Percentiles rank a stretch among this genome's conserved stretches.
These are phyloP conservation scores for Sphaerophoria taeniata DNA, from an alignment of 2,888 invertebrate genomes.

Conservation along the genomic window DNA sequence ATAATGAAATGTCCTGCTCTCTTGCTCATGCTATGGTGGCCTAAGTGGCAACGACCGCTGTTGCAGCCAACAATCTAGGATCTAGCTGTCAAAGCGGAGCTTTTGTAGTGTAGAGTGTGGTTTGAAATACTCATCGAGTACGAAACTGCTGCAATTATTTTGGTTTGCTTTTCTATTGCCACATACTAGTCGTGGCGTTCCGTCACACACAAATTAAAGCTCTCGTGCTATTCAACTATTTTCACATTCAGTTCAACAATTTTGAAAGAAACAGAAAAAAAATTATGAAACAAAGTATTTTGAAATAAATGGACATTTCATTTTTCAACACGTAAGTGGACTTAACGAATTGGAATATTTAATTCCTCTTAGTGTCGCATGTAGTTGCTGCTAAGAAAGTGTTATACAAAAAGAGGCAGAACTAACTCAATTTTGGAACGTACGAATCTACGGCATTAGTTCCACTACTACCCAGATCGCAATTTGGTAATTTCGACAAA, in stretches of 20 bases:
- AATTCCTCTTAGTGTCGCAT: no score
- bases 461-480: no score
- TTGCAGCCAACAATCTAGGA: background rate
- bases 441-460: background rate
- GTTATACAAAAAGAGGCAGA: background rate
- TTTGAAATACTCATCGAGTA: background rate
- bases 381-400: no score
- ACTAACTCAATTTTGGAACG: background rate
- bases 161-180: background rate
- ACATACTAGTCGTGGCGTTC: background rate
- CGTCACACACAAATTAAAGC: conserved; percentile 23
- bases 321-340: background rate
- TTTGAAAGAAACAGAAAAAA: conserved; percentile 16
- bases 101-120: background rate
- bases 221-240: conserved; percentile 51
- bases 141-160: conserved; percentile 2
- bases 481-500: no score
- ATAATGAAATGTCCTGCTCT: no score
- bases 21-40: no score
- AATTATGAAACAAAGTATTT: background rate
- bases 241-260: conserved; percentile 18
- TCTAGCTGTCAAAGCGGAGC: no score
- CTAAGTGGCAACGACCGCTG: no score
- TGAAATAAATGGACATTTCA: conserved; percentile 8
- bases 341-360: no score